Evolutionary conservation across 2,113 vertebrate genomes (phyloP).

Genomic region (Parotia lawesii): DNA sequence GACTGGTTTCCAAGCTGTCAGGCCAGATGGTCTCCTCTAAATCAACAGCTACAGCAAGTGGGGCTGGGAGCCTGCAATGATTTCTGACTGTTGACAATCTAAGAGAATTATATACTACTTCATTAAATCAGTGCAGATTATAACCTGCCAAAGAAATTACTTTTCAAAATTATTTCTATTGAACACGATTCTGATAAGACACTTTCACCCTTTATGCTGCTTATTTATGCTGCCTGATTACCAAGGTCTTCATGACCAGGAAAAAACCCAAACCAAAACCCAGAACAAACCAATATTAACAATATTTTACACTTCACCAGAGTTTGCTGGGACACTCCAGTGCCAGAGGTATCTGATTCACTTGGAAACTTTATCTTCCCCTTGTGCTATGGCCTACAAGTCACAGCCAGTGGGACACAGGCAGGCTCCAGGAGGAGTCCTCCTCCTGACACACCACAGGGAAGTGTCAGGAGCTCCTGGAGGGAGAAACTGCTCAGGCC

Average conservation of each 20-base stretch:
- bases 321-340: background rate
- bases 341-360: background rate
- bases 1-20: slow-evolving; percentile 57
- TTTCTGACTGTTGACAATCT: slow-evolving; percentile 46
- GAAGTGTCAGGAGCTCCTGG: background rate
- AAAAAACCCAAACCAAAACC: background rate
- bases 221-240: background rate
- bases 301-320: background rate
- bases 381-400: background rate
- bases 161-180: background rate
- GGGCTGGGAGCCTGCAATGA: slow-evolving; percentile 12
- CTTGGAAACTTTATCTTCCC: background rate
- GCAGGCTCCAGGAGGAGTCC: background rate
- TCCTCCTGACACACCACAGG: background rate
- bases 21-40: slow-evolving; percentile 63
- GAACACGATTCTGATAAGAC: background rate
- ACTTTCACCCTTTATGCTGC: background rate
- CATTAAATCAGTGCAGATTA: slow-evolving; percentile 32
- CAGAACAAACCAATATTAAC: background rate
- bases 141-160: slow-evolving; percentile 43
- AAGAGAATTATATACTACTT: slow-evolving; percentile 24
- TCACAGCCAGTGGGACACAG: background rate
- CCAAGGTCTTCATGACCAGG: background rate
- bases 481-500: background rate
- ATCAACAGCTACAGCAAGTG: slow-evolving; percentile 42